Evolutionary conservation across 2,797 vertebrate species (phyloP).

Genomic region (Toxotes lorentzi): DNA sequence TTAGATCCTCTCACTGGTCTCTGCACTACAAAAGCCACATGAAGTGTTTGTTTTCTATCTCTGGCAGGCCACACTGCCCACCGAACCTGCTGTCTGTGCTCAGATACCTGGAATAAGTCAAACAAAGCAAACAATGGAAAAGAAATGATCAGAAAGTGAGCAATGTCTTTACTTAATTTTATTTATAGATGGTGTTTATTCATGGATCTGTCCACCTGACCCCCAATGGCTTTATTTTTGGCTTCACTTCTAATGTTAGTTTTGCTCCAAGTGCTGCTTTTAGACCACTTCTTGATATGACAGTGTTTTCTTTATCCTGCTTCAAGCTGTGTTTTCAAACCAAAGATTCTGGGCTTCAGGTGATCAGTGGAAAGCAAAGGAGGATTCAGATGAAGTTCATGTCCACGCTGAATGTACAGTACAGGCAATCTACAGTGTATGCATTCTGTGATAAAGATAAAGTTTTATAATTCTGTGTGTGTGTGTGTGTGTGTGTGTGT

Average conservation of each 20-base stretch:
- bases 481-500: slow-evolving; percentile 8
- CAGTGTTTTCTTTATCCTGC: neutral
- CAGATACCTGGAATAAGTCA: slow-evolving; percentile 18
- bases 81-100: neutral
- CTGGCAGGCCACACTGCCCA: slow-evolving; percentile 5
- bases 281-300: neutral
- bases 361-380: neutral
- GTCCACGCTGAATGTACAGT: neutral
- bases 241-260: neutral
- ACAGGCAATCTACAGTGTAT: neutral
- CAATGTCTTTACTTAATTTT: slow-evolving; percentile 15
- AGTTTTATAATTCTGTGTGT: neutral
- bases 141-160: slow-evolving; percentile 22
- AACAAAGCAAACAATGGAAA: slow-evolving; percentile 9
- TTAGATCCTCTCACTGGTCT: slow-evolving; percentile 15
- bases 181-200: slow-evolving; percentile 54
- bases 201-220: slow-evolving; percentile 26
- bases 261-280: slow-evolving; percentile 14
- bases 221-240: slow-evolving; percentile 35
- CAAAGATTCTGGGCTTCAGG: slow-evolving; percentile 8
- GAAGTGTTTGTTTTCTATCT: slow-evolving; percentile 25
- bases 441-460: neutral
- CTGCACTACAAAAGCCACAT: slow-evolving; percentile 16
- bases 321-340: neutral
- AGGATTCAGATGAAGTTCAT: slow-evolving; percentile 7